Percentiles rank a stretch among this genome's conserved stretches.
Evolutionary conservation across 2,113 vertebrate species (phyloP).

Genomic region (Dasyprocta punctata): DNA sequence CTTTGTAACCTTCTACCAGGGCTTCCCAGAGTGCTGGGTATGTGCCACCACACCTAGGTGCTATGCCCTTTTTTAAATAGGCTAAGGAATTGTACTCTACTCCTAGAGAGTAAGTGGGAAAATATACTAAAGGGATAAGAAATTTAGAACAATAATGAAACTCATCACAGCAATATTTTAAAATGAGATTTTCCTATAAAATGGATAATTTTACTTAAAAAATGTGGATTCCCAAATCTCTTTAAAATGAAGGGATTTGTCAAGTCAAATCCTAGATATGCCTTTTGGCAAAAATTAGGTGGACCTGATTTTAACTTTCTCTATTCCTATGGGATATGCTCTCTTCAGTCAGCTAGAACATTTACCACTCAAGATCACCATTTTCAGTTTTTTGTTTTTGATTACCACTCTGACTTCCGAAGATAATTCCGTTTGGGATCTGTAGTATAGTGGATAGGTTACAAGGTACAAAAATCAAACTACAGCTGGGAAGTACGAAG

Average conservation of each 20-base stretch:
- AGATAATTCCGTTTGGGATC: neutral
- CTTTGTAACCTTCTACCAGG: neutral
- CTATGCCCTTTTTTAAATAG: neutral
- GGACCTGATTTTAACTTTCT: neutral
- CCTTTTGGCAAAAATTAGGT: neutral
- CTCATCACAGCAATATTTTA: neutral
- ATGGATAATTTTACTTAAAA: neutral
- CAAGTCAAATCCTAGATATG: neutral
- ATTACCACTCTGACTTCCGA: neutral
- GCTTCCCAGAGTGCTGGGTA: neutral
- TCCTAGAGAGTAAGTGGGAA: neutral
- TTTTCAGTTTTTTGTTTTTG: neutral
- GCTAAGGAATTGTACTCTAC: neutral
- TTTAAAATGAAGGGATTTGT: neutral
- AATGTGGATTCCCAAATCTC: neutral
- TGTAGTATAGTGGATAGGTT: neutral
- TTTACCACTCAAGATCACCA: neutral
- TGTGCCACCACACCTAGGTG: neutral
- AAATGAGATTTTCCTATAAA: neutral
- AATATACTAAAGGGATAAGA: neutral
- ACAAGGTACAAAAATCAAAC: neutral
- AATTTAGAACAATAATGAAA: neutral
- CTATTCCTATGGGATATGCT: neutral
- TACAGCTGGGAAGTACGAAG: neutral
- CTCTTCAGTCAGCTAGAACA: neutral